Percentiles rank a stretch among this genome's conserved stretches.
These are phyloP conservation scores for Mesoligia furuncula DNA, from an alignment of 2,888 invertebrate species.

Conservation along the genomic window DNA sequence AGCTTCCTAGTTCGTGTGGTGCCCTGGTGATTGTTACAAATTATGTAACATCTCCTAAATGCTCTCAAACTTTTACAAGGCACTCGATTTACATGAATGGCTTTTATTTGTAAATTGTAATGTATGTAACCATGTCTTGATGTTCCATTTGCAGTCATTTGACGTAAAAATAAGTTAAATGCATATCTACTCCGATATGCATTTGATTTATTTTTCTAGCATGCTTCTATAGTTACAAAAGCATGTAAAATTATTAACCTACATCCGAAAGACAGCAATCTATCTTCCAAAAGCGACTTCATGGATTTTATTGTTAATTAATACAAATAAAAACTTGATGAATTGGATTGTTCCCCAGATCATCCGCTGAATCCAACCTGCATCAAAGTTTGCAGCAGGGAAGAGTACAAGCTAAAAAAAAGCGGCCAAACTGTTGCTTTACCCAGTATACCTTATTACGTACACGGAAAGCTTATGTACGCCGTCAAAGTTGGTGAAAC, in stretches of 20 bases:
- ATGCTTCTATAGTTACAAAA: not conserved
- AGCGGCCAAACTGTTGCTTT: conserved; percentile 68
- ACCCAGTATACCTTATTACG: conserved; percentile 75
- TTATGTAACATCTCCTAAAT: conserved; percentile 82
- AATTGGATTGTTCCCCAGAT: conserved; percentile 69
- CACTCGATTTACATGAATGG: conserved; percentile 42
- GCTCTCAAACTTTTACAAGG: conserved; percentile 65
- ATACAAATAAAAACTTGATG: not conserved
- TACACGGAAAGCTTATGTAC: conserved; percentile 85
- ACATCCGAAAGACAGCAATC: not conserved
- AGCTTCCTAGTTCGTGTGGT: conserved; percentile 71
- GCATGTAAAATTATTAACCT: not conserved
- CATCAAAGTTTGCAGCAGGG: conserved; percentile 84
- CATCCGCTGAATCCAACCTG: conserved; percentile 83
- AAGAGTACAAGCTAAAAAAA: conserved; percentile 80
- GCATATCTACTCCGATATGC: not conserved
- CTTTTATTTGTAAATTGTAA: conserved; percentile 15
- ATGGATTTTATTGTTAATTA: too few species aligned
- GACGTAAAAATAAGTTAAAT: not conserved
- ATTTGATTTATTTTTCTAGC: not conserved
- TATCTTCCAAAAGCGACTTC: not conserved
- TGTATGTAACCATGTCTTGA: not conserved
- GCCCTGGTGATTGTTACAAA: conserved; percentile 86
- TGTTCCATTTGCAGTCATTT: not conserved
- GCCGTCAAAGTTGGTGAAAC: conserved; percentile 82